Base-by-base conservation (phyloP, 2,113 vertebrate species). In the Trematocara marginatum region DNA sequence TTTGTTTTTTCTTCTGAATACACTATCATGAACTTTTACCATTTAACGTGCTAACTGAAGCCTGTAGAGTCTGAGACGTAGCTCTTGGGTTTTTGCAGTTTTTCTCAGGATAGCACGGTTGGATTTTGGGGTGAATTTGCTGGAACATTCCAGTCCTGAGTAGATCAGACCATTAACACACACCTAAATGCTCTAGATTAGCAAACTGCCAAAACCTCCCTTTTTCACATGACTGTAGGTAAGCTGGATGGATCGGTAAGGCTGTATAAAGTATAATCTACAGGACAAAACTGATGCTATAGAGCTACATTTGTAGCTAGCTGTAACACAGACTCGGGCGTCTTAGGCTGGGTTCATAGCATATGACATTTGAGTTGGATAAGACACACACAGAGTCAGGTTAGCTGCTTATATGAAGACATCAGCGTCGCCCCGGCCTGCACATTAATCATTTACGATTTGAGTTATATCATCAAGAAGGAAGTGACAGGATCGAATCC, bases 401-500 rank as follows among this genome's bases (percentile, higher is more conserved):
- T 49, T 12, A 76, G 45, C 45, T 76, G 45, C 4, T 12, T 18
- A 76, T 49, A 49, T 76, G 23, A n/a, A 49, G 45, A 18, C 45
- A 4, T 11, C 26, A 18, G n/a, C 15, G 6, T 49, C 3, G 26
- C 64, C 38, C 38, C 1, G 12, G 20, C 7, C 38, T 71, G 20
- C 66, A 71, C 12, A 40, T 71, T 71, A 71, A 29, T 71, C 66
- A 71, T 71, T 71, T 45, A 45, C 0, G 7, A 45, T 26, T 45
- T 42, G 64, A 71, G 7, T 71, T 45, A 45, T 42, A 71, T 71
- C 66, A 45, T 71, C n/a, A 71, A 45, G 38, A 45, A 71, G 40
- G 40, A 26, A 45, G 20, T 45, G 40, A 45, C 66, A 71, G 66
- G 40, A 45, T 0, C 0, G 0, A 45, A 71, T 29, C 66, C 40